Conservation (phyloP, 2,888 invertebrate genomes). For the Suillia variegata region DNA sequence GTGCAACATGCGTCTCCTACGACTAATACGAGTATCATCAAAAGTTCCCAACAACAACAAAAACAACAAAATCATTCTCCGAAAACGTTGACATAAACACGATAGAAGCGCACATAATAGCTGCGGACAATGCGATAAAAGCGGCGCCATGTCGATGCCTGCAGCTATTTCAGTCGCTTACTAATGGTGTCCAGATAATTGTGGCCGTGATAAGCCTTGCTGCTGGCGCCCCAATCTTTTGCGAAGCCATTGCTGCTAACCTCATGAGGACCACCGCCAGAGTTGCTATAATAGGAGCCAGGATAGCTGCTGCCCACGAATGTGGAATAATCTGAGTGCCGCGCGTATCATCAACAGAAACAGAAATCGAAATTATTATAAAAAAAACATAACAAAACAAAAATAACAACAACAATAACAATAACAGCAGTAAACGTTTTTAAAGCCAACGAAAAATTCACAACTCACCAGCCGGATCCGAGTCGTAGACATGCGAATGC, state of each 20-base stretch:
- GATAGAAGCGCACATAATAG: slow-evolving; percentile 29
- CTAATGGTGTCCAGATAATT: slow-evolving; percentile 54
- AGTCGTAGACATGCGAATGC: slow-evolving; percentile 57
- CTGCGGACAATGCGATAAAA: slow-evolving; percentile 23
- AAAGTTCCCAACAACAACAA: too few relatives aligned
- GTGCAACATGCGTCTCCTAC: too few relatives aligned
- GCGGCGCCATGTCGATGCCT: slow-evolving; percentile 15
- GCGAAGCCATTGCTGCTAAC: slow-evolving; percentile 40
- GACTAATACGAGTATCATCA: too few relatives aligned
- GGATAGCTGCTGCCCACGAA: slow-evolving; percentile 54
- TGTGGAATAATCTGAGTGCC: slow-evolving; percentile 50
- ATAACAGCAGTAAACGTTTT: background rate
- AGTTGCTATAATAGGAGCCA: slow-evolving; percentile 37
- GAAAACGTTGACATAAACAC: background rate
- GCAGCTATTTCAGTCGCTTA: slow-evolving; percentile 44
- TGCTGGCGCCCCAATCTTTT: slow-evolving; percentile 54
- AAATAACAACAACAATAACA: background rate
- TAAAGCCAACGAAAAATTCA: background rate
- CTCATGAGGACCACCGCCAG: slow-evolving; percentile 48
- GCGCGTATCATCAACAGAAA: slow-evolving; percentile 19
- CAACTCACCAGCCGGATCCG: slow-evolving; percentile 50
- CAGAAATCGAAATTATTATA: background rate
- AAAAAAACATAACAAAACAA: background rate
- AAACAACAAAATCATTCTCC: too few relatives aligned
- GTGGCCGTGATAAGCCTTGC: slow-evolving; percentile 54